Conservation (phyloP, 2,113 vertebrate genomes). For the Varanus salvator region DNA sequence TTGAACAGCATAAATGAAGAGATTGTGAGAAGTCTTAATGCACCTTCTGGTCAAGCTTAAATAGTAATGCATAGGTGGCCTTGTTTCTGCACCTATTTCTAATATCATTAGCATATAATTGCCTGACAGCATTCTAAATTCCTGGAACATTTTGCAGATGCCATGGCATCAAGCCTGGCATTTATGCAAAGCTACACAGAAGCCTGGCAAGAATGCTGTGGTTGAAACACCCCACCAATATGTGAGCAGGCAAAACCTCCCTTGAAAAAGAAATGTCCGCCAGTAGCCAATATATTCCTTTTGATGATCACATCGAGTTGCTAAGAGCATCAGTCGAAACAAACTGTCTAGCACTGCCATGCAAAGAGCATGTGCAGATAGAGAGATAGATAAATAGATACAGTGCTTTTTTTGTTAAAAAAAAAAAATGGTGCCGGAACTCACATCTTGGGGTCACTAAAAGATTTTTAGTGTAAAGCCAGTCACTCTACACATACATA, state of each 20-base stretch:
- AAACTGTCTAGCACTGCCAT: constrained; percentile 43
- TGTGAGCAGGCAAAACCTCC: constrained; percentile 5
- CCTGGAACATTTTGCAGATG: constrained; percentile 47
- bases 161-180: constrained; percentile 25
- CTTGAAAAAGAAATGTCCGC: constrained; percentile 48
- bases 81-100: constrained; percentile 46
- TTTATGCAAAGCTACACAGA: constrained; percentile 59
- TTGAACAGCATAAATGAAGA: not conserved
- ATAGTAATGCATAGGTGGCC: not conserved
- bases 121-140: constrained; percentile 45
- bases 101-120: constrained; percentile 32
- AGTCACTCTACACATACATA: too few relatives aligned
- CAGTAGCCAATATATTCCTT: constrained; percentile 57
- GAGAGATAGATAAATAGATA: too few relatives aligned
- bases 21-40: constrained; percentile 15
- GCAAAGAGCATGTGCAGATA: constrained; percentile 15
- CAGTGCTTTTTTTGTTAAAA: too few relatives aligned
- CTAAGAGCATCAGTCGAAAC: constrained; percentile 43
- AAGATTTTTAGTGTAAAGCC: too few relatives aligned
- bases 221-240: not conserved
- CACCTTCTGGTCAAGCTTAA: constrained; percentile 10
- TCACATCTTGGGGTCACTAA: too few relatives aligned
- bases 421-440: too few relatives aligned
- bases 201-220: constrained; percentile 39
- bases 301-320: constrained; percentile 40